These are phyloP conservation scores for Lutraria lutraria DNA, from an alignment of 2,888 invertebrate species.

Conservation along the genomic window DNA sequence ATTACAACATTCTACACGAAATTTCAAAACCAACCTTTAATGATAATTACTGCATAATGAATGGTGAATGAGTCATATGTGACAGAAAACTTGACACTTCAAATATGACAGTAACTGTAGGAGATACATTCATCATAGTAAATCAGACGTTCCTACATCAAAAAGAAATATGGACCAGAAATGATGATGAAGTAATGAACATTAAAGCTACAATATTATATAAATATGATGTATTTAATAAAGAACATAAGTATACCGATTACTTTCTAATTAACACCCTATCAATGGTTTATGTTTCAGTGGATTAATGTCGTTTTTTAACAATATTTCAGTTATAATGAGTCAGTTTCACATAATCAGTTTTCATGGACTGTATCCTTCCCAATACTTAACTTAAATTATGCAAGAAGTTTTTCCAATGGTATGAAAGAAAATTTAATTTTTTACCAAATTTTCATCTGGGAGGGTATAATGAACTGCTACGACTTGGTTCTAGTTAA, in stretches of 20 bases:
- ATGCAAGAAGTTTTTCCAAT: too few relatives aligned
- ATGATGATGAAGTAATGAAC: neutral
- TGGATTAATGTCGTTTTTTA: too few relatives aligned
- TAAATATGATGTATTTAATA: neutral
- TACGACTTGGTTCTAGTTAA: too few relatives aligned
- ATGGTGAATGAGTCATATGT: neutral
- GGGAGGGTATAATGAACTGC: too few relatives aligned
- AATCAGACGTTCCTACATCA: neutral
- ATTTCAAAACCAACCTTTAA: neutral
- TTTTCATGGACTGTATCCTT: too few relatives aligned
- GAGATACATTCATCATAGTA: neutral
- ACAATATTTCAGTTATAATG: too few relatives aligned
- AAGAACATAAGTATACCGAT: neutral
- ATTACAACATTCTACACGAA: neutral
- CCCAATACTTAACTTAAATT: too few relatives aligned
- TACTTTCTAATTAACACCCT: too few relatives aligned
- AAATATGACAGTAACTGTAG: neutral
- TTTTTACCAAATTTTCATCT: too few relatives aligned
- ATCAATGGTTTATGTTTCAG: too few relatives aligned
- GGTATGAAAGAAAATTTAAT: too few relatives aligned
- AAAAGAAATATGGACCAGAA: neutral
- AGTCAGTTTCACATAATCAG: too few relatives aligned
- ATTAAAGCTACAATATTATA: neutral
- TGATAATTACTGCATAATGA: neutral
- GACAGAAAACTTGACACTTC: constrained; percentile 2